Evolutionary conservation across 2,797 vertebrate genomes (phyloP), one percentile per base, ranked within the genome.

Genomic region (Acrossocheilus fasciatus): DNA sequence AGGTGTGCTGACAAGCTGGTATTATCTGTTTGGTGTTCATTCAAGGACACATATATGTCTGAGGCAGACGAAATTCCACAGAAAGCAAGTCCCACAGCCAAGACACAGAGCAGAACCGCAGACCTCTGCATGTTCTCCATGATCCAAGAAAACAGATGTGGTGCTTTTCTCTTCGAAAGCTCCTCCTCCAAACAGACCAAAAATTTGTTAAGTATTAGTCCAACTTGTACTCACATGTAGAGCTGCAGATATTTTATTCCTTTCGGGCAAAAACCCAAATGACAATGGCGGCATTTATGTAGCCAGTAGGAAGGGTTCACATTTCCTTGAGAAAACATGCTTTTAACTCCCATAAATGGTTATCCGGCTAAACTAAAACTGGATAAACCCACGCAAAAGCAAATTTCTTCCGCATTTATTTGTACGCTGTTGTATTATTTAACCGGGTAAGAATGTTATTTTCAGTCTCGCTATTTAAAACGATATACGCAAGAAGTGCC

Each of bases 51-150:
- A 90, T 94, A 91, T 96, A 95, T 96, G 75, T 95, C 94, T 72
- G 96, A 96, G 79, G 94, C 95, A 94, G 96, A 96, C 88, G 91
- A 89, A 93, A 95, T 77, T 93, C 94, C 93, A 95, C 94, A 83
- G 91, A 94, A 91, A 94, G 93, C 93, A 93, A 95, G 64, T 82
- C 82, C 94, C 89, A 95, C 89, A 82, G 88, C 89, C 89, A 96
- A 90, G 57, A 91, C 91, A 92, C 95, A 93, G 91, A 96, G 92
- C 57, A 96, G 89, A 88, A 90, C 82, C 83, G 74, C 88, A 90
- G 90, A 93, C 94, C 94, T 94, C 92, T 93, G 93, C 14, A 62
- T 90, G 91, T 95, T 95, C 93, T 94, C 92, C 89, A 94, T 97
- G 95, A 96, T 96, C 94, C 95, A 95, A 87, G 86, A 91, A 30